These are phyloP conservation scores for Drepana falcataria DNA, from an alignment of 2,888 invertebrate genomes.

Conservation along the genomic window DNA sequence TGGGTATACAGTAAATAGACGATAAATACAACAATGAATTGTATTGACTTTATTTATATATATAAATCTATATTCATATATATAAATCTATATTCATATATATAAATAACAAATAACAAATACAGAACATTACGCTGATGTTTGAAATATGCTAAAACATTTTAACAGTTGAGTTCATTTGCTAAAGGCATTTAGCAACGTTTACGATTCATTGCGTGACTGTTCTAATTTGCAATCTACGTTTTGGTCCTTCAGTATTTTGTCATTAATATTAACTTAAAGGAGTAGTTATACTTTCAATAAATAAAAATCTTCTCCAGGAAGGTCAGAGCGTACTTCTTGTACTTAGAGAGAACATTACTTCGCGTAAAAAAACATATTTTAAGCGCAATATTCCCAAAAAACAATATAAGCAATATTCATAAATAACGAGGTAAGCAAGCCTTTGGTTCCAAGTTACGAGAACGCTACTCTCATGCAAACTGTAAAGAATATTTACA, in stretches of 20 bases:
- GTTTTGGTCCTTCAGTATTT: slow-evolving; percentile 44
- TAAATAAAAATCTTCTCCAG: not conserved
- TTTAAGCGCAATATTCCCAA: too few relatives aligned
- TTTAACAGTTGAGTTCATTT: slow-evolving; percentile 3
- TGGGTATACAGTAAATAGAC: too few relatives aligned
- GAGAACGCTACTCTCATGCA: too few relatives aligned
- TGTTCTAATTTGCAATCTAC: slow-evolving; percentile 36
- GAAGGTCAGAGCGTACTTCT: too few relatives aligned
- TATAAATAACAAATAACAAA: not conserved
- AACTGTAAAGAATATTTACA: not conserved
- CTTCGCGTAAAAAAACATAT: too few relatives aligned
- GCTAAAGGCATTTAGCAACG: slow-evolving; percentile 22
- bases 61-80: not conserved
- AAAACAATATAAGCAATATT: too few relatives aligned
- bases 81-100: not conserved
- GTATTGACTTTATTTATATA: too few relatives aligned
- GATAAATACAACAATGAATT: too few relatives aligned
- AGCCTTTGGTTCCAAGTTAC: too few relatives aligned
- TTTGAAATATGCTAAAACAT: not conserved
- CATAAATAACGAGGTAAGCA: too few relatives aligned
- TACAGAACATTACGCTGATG: not conserved
- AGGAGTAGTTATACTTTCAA: slow-evolving; percentile 26
- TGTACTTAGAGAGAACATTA: too few relatives aligned
- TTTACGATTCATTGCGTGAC: slow-evolving; percentile 45
- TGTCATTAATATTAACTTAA: slow-evolving; percentile 31